Evolutionary conservation across 2,797 vertebrate genomes (phyloP), one percentile per base, ranked within the genome.

Genomic region (Lithobates pipiens): DNA sequence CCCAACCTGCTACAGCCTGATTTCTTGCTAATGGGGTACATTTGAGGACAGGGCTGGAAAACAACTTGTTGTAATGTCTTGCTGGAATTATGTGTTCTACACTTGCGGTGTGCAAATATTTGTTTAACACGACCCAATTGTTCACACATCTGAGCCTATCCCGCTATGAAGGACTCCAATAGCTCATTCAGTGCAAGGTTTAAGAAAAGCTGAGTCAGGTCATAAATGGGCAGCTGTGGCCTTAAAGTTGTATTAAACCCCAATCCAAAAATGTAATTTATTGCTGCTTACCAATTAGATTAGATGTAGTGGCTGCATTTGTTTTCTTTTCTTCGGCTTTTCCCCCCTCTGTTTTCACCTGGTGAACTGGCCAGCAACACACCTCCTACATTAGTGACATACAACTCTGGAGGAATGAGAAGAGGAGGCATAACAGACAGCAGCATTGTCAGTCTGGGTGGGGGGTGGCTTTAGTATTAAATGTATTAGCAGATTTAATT

Each of bases 21-120:
- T 39, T 0, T 23, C 18, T 63, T 65, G n/a, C 46, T 73, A 42
- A 29, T 63, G 34, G 44, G 68, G 54, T 7, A 61, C 54, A 65
- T 15, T 29, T 44, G 27, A 65, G 80, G 54, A 82, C 80, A 73
- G 57, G 79, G 32, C 50, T 72, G 68, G 36, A 34, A 63, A 27
- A 21, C 32, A 67, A 29, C 65, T 6, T 13, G 4, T 61, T 25
- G 44, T 68, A 34, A 21, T 23, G 32, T 10, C 7, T 29, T 9
- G 7, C n/a, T 27, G 36, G 27, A 44, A 50, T 25, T 1, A 42
- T 6, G 39, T 50, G 72, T 74, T 46, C 42, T 46, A 74, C 11
- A 25, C 0, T 15, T 25, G 15, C 4, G 7, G 21, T 8, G 39
- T n/a, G 36, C 79, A 82, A 82, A 82, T 82, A 82, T 82, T 74